Evolutionary conservation across 2,113 vertebrate genomes (phyloP).

Genomic region (Coptodon rendalli): DNA sequence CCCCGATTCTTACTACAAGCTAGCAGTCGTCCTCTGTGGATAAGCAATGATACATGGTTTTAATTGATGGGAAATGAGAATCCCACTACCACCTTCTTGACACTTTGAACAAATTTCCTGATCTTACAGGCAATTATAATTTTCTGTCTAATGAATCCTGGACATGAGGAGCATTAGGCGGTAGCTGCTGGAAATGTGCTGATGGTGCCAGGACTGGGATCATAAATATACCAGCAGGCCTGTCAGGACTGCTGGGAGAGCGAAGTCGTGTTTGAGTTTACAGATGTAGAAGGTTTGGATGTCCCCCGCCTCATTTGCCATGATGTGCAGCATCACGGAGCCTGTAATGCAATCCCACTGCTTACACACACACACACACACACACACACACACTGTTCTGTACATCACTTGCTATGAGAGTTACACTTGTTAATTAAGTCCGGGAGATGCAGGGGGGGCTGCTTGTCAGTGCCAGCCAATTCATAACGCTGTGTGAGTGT

Average conservation of each 20-base stretch:
- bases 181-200: constrained; percentile 14
- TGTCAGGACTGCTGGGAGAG: background rate
- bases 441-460: background rate
- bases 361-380: background rate
- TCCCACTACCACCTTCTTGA: background rate
- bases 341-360: background rate
- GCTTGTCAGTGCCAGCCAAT: background rate
- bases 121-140: background rate
- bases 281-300: background rate
- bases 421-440: constrained; percentile 40
- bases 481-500: constrained; percentile 10
- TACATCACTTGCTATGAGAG: background rate
- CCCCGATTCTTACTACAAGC: background rate
- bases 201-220: background rate
- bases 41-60: background rate
- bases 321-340: background rate
- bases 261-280: background rate
- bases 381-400: background rate
- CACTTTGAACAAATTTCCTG: background rate
- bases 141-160: constrained; percentile 3
- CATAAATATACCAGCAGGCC: constrained; percentile 19
- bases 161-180: background rate
- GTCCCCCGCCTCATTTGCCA: background rate
- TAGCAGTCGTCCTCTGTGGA: background rate
- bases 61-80: background rate